Conservation (phyloP, 92 coral and sea anemone species). For the Epizoanthus fatuus region DNA sequence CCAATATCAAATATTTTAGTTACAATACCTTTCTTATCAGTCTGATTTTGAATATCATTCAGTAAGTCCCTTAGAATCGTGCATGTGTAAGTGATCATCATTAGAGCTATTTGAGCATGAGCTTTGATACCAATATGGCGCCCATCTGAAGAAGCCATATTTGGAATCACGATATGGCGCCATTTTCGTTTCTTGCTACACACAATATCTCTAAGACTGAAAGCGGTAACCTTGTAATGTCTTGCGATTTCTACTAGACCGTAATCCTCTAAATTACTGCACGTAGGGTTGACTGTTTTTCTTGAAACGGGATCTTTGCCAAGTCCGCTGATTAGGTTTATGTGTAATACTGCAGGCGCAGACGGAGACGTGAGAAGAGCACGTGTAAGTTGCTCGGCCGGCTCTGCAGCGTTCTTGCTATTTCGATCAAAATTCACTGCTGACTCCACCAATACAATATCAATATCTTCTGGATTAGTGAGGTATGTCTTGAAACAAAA, state of each 20-base stretch:
- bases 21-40: neutral
- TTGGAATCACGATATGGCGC: constrained; percentile 33
- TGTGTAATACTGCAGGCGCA: constrained; percentile 75
- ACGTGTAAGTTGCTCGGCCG: constrained; percentile 87
- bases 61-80: constrained; percentile 9
- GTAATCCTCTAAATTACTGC: constrained; percentile 71
- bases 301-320: constrained; percentile 60
- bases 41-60: constrained; percentile 12
- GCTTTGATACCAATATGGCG: constrained; percentile 73
- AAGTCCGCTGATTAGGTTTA: constrained; percentile 75
- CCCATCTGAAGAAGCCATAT: constrained; percentile 64
- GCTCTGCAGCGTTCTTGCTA: constrained; percentile 63
- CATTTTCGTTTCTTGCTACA: constrained; percentile 42
- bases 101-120: constrained; percentile 74
- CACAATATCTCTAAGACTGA: constrained; percentile 69
- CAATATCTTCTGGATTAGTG: constrained; percentile 46
- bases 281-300: constrained; percentile 50
- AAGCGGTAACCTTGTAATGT: constrained; percentile 66
- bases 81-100: constrained; percentile 61
- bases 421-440: constrained; percentile 75
- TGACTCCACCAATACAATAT: constrained; percentile 81
- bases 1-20: neutral
- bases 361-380: constrained; percentile 68
- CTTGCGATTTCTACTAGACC: constrained; percentile 67
- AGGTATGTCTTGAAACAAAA: constrained; percentile 84